Evolutionary conservation across 2,797 vertebrate genomes (phyloP).

Genomic region (Phoxinus dragarum): DNA sequence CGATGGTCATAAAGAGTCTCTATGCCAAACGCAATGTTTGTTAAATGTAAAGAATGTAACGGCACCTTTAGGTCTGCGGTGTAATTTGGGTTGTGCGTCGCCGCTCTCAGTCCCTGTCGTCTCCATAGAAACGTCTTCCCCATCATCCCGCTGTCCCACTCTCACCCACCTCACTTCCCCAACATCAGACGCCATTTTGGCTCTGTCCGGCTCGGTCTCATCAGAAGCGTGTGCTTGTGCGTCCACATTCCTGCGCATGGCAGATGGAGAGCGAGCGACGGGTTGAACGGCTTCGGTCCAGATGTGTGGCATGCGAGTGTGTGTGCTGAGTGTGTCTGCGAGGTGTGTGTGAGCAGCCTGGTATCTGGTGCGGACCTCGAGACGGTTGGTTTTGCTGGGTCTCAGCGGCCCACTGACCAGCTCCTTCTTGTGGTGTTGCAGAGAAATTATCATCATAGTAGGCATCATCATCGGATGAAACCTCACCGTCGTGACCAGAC

Average conservation of each 20-base stretch:
- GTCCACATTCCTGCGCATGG: not conserved
- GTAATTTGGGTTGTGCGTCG: not conserved
- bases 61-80: conserved; percentile 40
- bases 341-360: not conserved
- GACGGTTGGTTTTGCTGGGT: not conserved
- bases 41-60: not conserved
- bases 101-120: not conserved
- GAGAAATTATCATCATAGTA: not conserved
- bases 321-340: not conserved
- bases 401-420: not conserved
- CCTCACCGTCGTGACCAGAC: not conserved
- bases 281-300: not conserved
- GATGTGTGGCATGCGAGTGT: not conserved
- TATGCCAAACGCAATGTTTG: not conserved
- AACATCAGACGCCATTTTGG: not conserved
- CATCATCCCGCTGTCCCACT: not conserved
- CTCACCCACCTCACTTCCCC: not conserved
- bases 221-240: not conserved
- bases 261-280: not conserved
- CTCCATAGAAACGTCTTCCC: not conserved
- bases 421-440: not conserved
- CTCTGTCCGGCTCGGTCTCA: not conserved
- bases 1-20: not conserved
- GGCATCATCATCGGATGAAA: not conserved
- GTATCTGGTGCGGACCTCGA: not conserved